phyloP scores from a whole-genome alignment of 2,888 invertebrate genomes.

The Toxonevra muliebris region DNA sequence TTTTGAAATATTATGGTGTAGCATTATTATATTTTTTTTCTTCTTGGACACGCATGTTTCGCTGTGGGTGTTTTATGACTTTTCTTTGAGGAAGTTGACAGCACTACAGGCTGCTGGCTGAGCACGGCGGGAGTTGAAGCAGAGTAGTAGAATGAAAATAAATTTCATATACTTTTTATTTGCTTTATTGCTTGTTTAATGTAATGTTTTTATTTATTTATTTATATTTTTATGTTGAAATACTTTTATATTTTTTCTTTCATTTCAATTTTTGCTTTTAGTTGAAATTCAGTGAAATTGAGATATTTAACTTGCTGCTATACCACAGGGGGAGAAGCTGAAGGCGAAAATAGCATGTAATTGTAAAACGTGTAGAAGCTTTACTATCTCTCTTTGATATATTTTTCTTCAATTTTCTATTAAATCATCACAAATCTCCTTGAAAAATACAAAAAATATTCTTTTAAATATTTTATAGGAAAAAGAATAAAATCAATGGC shows the following conservation, averaged over 20 bases:
- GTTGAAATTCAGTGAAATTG: not conserved
- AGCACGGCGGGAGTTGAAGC: not conserved
- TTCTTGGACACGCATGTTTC: not conserved
- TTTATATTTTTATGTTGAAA: not conserved
- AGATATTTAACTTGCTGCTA: not conserved
- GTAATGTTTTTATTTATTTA: not conserved
- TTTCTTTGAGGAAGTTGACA: not conserved
- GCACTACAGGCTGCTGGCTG: not conserved
- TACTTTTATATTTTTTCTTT: no score
- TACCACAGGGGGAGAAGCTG: not conserved
- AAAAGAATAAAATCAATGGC: no score
- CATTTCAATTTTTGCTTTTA: no score
- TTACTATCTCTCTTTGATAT: no score
- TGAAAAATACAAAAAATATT: no score
- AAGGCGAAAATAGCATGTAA: no score
- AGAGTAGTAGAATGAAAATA: not conserved
- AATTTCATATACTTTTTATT: constrained; percentile 6
- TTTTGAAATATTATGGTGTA: not conserved
- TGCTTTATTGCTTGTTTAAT: constrained; percentile 9
- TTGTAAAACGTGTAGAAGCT: no score
- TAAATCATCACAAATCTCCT: no score
- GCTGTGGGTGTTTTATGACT: constrained; percentile 3
- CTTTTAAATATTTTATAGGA: no score
- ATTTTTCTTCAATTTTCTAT: no score
- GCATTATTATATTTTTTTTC: not conserved